Evolutionary conservation across 2,797 vertebrate species (phyloP), one percentile per base, ranked within the genome.

Genomic region (Leptatherina wallacei): DNA sequence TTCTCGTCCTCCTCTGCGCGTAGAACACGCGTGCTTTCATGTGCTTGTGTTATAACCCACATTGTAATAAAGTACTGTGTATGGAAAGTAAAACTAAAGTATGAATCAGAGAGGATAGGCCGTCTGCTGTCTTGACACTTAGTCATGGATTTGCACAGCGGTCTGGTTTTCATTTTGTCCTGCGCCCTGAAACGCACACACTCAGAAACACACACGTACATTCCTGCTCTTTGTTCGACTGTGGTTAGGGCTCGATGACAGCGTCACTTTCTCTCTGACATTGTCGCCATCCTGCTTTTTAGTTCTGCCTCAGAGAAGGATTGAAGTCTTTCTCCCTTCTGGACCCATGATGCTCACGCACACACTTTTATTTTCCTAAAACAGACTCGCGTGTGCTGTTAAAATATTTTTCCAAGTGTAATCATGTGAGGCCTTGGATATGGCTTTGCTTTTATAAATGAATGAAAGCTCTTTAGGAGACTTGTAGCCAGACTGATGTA

Each of bases 91-190:
- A 27, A 65, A 67, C 36, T 4, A 16, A 30, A 35, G 51, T 65
- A 51, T 56, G 78, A 42, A 65, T 16, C n/a, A 70, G 32, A 81
- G 64, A 69, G 32, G 79, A 80, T 57, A 51, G 60, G 42, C 65
- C 0, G 52, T 67, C 75, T 69, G 69, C 78, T 81, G 83, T 74
- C 68, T 68, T 78, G 65, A 75, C 54, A 64, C 80, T 77, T 59
- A 64, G 74, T 84, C 65, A 24, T 47, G 11, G 29, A 22, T 20
- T 71, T 22, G 47, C 66, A 44, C 47, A 59, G 60, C 35, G n/a
- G 65, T 81, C 85, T 89, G 87, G 84, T 85, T 90, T 80, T 80
- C 55, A 90, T 88, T 86, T 79, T 60, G 68, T 47, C 60, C 51
- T 30, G 79, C 59, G 61, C 35, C 35, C 56, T 29, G 74, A 56